A percentile compares a stretch with the other conserved stretches of the same genome.
These are phyloP conservation scores for Scolanthus callimorphus DNA, from an alignment of 92 coral and sea anemone genomes.

Conservation along the genomic window DNA sequence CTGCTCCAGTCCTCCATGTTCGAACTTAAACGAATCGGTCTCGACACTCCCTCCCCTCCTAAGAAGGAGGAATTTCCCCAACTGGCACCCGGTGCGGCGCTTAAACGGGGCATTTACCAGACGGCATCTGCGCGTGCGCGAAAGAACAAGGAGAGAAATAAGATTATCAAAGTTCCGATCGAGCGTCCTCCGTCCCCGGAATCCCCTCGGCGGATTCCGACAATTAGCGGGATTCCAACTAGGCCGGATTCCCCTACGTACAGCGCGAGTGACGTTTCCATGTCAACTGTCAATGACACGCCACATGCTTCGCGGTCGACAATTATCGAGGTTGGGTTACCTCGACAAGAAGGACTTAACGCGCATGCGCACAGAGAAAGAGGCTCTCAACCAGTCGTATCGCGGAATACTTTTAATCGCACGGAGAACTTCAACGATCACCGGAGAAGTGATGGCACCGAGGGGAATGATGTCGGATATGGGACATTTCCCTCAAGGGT, in stretches of 20 bases:
- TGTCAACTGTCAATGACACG: constrained; percentile 65
- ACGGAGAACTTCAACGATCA: constrained; percentile 22
- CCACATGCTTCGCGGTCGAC: constrained; percentile 62
- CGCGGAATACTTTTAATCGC: constrained; percentile 12
- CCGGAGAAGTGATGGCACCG: constrained; percentile 66
- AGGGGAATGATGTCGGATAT: constrained; percentile 40
- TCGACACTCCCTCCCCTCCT: constrained; percentile 94
- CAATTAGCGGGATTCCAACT: constrained; percentile 63
- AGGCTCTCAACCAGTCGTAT: constrained; percentile 10
- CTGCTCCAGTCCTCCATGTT: constrained; percentile 94
- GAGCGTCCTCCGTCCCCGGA: constrained; percentile 84
- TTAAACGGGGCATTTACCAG: constrained; percentile 85
- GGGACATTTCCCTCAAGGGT: constrained; percentile 29
- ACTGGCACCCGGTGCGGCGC: constrained; percentile 81
- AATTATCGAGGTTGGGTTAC: constrained; percentile 35
- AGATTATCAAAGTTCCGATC: constrained; percentile 75
- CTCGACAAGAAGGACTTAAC: neutral
- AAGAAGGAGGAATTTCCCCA: constrained; percentile 83
- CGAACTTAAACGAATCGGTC: constrained; percentile 84
- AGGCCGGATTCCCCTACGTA: constrained; percentile 62
- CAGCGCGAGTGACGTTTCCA: constrained; percentile 64
- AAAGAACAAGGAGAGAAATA: constrained; percentile 75
- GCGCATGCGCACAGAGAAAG: constrained; percentile 4
- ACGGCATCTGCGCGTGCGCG: constrained; percentile 99
- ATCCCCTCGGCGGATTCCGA: constrained; percentile 41